Evolutionary conservation across 2,888 invertebrate species (phyloP), one percentile per base, ranked within the genome.

Genomic region (Clunio marinus): DNA sequence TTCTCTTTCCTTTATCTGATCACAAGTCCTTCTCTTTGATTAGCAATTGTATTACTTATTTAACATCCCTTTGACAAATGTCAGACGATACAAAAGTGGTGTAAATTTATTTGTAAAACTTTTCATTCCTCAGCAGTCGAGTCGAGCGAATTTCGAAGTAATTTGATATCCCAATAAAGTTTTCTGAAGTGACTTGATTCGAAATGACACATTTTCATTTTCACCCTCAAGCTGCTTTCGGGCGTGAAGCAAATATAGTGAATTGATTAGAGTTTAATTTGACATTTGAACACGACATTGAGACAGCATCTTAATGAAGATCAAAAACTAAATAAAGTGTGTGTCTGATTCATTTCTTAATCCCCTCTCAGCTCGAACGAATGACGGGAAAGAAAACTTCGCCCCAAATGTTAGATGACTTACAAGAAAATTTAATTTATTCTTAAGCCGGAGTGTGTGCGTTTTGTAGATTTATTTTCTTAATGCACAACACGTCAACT

Each of bases 261-360:
- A 68, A 68, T 68, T 68, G 68, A 68, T 68, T 68, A 68, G 68
- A 68, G 41, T 41, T 58, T 68, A 68, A 68, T 68, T 68, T 58
- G 68, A 68, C 68, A 41, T 58, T 37, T 58, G 68, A 68, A 58
- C 58, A 37, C n/a, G 58, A 68, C 37, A 60, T n/a, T 35, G 20
- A 60, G 60, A 60, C 68, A 68, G 58, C 24, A 68, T 68, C 68
- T 68, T 68, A 68, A 68, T 68, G 68, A 68, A 68, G 68, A 58
- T 68, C 68, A 68, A 58, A 57, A 68, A 58, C 28, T 28, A 25
- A 51, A 51, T 45, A 37, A 22, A 35, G 41, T 62, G 37, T 35
- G 62, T 35, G 15, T 59, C 10, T 32, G 7, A 41, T 41, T 41
- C 41, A 41, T 62, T 62, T 62, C 37, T 41, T 41, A 7, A 13